Conservation (phyloP, 35 echinoderm and acorn worm species). For the Ophiothrix spiculata region DNA sequence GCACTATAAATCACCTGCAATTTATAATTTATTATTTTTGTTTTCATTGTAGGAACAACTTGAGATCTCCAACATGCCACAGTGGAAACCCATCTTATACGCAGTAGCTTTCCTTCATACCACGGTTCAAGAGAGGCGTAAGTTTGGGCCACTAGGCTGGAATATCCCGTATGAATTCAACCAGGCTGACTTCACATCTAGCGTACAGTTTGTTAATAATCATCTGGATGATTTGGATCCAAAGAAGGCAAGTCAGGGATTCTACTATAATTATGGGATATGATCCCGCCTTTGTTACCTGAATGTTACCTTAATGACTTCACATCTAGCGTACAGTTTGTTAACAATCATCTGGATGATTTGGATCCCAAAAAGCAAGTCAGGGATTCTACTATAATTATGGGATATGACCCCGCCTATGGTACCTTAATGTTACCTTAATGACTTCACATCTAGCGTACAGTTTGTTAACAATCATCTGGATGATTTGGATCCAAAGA, state of each 20-base stretch:
- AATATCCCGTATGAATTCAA: constrained; percentile 95
- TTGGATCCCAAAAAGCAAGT: constrained; percentile 76
- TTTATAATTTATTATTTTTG: neutral
- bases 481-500: constrained; percentile 84
- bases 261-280: too few species aligned
- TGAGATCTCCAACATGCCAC: constrained; percentile 75
- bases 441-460: constrained; percentile 79
- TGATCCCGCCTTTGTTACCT: too few species aligned
- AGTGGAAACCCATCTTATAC: constrained; percentile 83
- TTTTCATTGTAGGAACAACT: constrained; percentile 67
- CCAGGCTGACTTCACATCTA: constrained; percentile 86
- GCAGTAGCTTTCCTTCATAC: constrained; percentile 84
- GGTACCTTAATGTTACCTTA: too few species aligned
- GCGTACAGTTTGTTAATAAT: constrained; percentile 86
- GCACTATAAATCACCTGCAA: too few species aligned
- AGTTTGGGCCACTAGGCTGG: constrained; percentile 85
- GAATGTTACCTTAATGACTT: too few species aligned
- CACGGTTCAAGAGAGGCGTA: constrained; percentile 82
- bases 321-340: constrained; percentile 77
- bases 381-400: too few species aligned
- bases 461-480: constrained; percentile 90
- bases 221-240: constrained; percentile 82
- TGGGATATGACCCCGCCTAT: too few species aligned
- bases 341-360: too few species aligned
- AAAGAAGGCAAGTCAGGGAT: constrained; percentile 53